phyloP scores from a whole-genome alignment of 2,797 vertebrate species.

The Sebastes paucispinis region DNA sequence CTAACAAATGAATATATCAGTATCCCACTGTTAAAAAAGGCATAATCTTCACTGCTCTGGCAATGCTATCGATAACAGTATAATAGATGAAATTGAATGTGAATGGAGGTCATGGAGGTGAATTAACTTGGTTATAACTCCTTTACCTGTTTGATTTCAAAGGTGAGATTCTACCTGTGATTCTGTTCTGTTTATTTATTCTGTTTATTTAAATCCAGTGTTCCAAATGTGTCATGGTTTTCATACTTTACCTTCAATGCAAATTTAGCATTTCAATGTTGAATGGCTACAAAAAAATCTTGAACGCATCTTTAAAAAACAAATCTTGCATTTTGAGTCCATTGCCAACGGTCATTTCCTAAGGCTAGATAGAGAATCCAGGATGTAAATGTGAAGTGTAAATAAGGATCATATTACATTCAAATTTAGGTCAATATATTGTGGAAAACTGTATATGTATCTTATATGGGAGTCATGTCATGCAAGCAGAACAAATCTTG shows the following conservation, averaged over 20 bases:
- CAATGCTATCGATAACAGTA: background rate
- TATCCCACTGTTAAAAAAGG: slow-evolving; percentile 20
- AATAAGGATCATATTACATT: background rate
- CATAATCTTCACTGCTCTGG: background rate
- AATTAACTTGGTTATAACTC: background rate
- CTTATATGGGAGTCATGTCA: background rate
- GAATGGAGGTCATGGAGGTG: background rate
- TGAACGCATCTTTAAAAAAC: background rate
- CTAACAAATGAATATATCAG: slow-evolving; percentile 39
- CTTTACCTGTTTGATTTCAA: background rate
- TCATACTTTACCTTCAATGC: background rate
- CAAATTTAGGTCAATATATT: background rate
- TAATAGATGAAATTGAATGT: background rate
- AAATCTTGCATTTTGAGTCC: background rate
- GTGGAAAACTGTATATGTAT: background rate
- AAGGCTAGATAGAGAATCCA: background rate
- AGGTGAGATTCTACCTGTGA: background rate
- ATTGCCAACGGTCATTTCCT: background rate
- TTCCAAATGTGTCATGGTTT: background rate
- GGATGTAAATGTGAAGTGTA: background rate
- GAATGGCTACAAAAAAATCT: background rate
- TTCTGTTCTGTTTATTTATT: background rate
- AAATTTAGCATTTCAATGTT: background rate
- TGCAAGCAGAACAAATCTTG: background rate
- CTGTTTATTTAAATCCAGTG: background rate